These are phyloP conservation scores for Eueremaeus valkanovi DNA, from an alignment of 2,888 invertebrate genomes.

Conservation along the genomic window DNA sequence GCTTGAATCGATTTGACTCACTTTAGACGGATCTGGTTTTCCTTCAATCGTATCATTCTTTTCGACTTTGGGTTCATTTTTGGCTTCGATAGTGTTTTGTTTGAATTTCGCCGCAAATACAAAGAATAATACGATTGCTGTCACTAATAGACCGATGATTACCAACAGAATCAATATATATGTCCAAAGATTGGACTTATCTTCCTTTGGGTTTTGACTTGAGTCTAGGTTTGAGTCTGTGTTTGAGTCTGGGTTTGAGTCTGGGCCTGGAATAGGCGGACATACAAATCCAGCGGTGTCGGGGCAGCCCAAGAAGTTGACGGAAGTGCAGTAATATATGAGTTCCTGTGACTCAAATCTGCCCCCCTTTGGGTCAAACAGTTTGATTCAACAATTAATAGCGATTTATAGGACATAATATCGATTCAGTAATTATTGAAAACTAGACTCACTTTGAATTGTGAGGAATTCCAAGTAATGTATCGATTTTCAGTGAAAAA, in stretches of 20 bases:
- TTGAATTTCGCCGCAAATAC: too few relatives aligned
- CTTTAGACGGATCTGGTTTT: too few relatives aligned
- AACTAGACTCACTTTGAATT: background rate
- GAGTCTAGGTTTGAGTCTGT: background rate
- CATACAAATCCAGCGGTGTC: background rate
- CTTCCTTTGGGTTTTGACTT: background rate
- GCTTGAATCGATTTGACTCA: too few relatives aligned
- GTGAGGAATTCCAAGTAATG: background rate
- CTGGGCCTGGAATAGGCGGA: background rate
- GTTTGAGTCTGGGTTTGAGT: background rate
- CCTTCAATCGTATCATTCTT: too few relatives aligned
- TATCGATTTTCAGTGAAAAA: slow-evolving; percentile 10
- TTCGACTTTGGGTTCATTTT: background rate
- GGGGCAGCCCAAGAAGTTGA: slow-evolving; percentile 9
- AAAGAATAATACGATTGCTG: background rate
- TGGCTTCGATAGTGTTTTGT: background rate
- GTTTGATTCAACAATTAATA: background rate
- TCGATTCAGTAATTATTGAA: background rate
- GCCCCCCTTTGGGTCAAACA: background rate
- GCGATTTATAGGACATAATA: background rate
- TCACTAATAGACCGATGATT: background rate
- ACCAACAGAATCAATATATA: background rate
- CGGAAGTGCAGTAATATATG: background rate
- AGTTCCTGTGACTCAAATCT: background rate
- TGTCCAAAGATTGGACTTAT: background rate